Base-by-base conservation (phyloP, 2,797 vertebrate species). In the Pempheris klunzingeri region DNA sequence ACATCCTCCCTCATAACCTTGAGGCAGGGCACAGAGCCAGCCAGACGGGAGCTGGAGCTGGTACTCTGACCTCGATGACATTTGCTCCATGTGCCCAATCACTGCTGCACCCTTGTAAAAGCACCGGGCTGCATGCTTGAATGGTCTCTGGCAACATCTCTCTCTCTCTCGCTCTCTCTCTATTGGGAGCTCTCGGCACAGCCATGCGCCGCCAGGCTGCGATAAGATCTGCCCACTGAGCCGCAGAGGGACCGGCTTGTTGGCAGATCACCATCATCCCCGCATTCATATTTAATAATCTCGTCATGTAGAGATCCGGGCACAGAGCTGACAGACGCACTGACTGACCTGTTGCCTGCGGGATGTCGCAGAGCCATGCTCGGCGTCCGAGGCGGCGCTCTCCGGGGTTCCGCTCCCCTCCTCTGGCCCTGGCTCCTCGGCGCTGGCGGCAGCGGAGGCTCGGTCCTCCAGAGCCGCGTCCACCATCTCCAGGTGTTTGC, bases 291-390 rank as follows among this genome's bases (percentile, higher is more conserved):
- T 90, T 92, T 91, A 82, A 92, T 83, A 49, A 81, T 46, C 74
- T 46, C 26, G 78, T 87, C 73, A 80, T 83, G 87, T 61, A 50
- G 60, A 77, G 75, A 77, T 73, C 63, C 54, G 62, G 68, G 74
- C 57, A 49, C 20, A 7, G 52, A 47, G 66, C 74, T 73, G 82
- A 82, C 86, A 82, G 78, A 84, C 77, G 64, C 74, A 52, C 81
- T 54, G 67, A 94, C 95, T 95, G 93, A 96, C 95, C 95, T 96
- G 95, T 95, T 96, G 95, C 93, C 94, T 86, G 88, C 84, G 91
- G 94, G 90, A 85, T 90, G 92, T 87, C 75, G 93, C 89, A 88
- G 90, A 87, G 78, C 89, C 89, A 46, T 77, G 90, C 70, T 84
- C 92, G 74, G 85, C 24, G 12, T 87, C 80, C 66, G 72, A 60